Base-by-base conservation (phyloP, 2,113 vertebrate genomes). In the Rousettus leschenaultii region DNA sequence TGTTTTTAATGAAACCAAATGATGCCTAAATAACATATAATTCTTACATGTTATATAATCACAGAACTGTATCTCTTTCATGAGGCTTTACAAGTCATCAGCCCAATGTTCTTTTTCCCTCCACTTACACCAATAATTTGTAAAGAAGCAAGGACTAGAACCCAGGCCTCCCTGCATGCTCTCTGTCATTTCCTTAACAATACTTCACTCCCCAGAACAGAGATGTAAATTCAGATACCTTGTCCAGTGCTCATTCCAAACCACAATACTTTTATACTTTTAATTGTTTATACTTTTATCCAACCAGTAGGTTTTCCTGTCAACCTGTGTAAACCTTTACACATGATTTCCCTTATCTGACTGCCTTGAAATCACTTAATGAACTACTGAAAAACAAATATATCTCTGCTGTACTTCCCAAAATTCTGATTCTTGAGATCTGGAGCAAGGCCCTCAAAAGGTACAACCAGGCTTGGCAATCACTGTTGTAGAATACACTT, bases 1-100 rank as follows among this genome's bases (percentile, higher is more conserved):
- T 33, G 35, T n/a, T 83, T 85, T 94, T 80, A 90, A 48, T 94
- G 22, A 96, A 84, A 85, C 24, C 3, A 89, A 90, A 40, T 68
- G 15, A 92, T 83, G 40, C 14, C 55, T 68, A 28, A 11, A 63
- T 2, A 66, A 65, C 24, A 77, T 18, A 45, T 75, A 79, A 84
- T 75, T 90, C 45, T 68, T 45, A 63, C 12, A 15, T n/a, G 18
- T 28, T 78, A 68, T 93, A 70, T 24, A 85, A 40, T 59, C 65
- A 70, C 13, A 84, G 43, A 61, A 24, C 12, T 53, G 3, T 22
- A 73, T 70, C n/a, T 92, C 28, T 80, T 74, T 59, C 45, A 43
- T 3, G 30, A 57, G 38, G 26, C 7, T n/a, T 85, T 51, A 28
- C 3, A 83, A 28, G 5, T 38, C 51, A 87, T 26, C 12, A 45